A percentile compares a stretch with the other conserved stretches of the same genome.
phyloP scores from a whole-genome alignment of 2,888 invertebrate species.

The Cremastobaeus sp. region DNA sequence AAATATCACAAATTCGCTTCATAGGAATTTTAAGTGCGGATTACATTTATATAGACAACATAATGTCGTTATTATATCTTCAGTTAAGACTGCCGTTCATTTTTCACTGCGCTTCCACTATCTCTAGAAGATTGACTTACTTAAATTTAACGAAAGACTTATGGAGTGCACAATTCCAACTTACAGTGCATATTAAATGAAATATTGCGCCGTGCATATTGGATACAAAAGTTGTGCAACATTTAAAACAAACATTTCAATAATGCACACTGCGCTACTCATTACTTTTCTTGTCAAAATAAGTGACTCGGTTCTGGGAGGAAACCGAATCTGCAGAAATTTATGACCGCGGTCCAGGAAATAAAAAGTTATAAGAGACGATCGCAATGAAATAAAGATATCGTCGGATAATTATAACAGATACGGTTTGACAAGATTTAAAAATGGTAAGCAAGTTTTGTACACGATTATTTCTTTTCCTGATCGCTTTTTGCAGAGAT shows the following conservation, averaged over 20 bases:
- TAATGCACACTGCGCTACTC: too few species aligned
- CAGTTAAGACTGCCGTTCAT: conserved; percentile 19
- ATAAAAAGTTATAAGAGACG: too few species aligned
- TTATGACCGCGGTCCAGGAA: too few species aligned
- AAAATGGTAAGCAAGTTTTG: conserved; percentile 8
- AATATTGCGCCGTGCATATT: background rate
- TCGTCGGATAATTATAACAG: too few species aligned
- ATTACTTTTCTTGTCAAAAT: too few species aligned
- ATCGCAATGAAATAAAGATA: too few species aligned
- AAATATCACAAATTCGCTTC: too few species aligned
- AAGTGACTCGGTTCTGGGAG: too few species aligned
- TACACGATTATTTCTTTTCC: conserved; percentile 23
- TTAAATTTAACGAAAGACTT: conserved; percentile 13
- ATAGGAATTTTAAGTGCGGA: background rate
- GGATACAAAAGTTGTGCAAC: too few species aligned
- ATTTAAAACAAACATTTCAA: too few species aligned
- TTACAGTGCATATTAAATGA: background rate
- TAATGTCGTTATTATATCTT: conserved; percentile 5
- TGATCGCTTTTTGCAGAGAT: conserved; percentile 23
- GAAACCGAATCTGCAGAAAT: too few species aligned
- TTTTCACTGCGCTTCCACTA: conserved; percentile 8
- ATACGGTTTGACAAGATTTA: too few species aligned
- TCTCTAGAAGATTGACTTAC: conserved; percentile 3
- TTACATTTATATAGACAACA: conserved; percentile 6
- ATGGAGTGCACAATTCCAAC: background rate